These are phyloP conservation scores for Pangasianodon hypophthalmus DNA, from an alignment of 2,113 vertebrate species.

Conservation along the genomic window DNA sequence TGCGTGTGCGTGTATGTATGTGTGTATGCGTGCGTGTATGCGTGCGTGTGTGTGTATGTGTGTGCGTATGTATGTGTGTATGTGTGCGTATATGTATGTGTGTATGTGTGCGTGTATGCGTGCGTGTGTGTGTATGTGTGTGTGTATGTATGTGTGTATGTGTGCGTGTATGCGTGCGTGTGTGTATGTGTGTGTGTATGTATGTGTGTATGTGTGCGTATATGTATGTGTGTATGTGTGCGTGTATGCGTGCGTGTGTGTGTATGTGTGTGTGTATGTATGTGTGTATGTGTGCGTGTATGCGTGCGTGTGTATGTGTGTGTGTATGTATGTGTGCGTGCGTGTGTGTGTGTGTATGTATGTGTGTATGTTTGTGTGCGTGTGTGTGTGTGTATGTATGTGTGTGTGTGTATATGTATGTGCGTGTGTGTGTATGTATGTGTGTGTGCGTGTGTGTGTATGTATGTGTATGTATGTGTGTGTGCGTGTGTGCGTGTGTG, in stretches of 20 bases:
- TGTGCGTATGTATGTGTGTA: no score
- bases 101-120: not conserved
- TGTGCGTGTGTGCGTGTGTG: conserved; percentile 4
- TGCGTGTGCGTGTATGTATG: conserved; percentile 5
- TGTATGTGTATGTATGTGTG: conserved; percentile 1
- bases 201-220: no score
- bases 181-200: conserved; percentile 6
- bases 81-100: no score
- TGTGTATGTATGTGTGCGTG: no score
- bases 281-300: not conserved
- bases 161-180: not conserved
- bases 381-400: conserved; percentile 6
- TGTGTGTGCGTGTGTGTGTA: conserved; percentile 6
- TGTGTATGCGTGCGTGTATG: not conserved
- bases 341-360: not conserved
- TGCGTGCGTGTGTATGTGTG: conserved; percentile 2
- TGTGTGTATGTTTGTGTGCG: no score
- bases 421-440: not conserved
- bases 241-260: conserved; percentile 4
- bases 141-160: no score
- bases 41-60: conserved; percentile 3
- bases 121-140: conserved; percentile 9
- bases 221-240: not conserved
- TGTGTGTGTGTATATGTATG: no score
- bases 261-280: conserved; percentile 6